These are phyloP conservation scores for Gymnorhina tibicen DNA, from an alignment of 2,113 vertebrate species.

Conservation along the genomic window DNA sequence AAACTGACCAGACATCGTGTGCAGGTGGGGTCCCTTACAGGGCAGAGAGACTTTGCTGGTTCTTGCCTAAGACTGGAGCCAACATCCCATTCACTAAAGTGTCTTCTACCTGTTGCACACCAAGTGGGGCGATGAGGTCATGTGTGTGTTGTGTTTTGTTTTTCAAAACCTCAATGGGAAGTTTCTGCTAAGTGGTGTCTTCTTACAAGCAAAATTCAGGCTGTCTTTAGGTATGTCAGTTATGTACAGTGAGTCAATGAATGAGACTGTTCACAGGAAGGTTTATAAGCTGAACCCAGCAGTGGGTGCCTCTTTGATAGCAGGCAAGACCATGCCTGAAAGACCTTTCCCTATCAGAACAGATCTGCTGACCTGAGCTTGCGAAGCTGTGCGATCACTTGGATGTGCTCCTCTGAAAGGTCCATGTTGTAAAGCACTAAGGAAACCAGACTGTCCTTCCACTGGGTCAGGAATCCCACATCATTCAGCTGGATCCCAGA, in stretches of 20 bases:
- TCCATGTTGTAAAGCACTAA: constrained; percentile 97
- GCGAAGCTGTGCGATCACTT: constrained; percentile 83
- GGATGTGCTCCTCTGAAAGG: constrained; percentile 89
- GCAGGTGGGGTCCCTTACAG: neutral
- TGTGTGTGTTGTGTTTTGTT: neutral
- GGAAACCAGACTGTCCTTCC: constrained; percentile 90
- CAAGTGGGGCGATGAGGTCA: neutral
- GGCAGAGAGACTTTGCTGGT: neutral
- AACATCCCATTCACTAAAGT: neutral
- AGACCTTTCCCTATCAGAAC: neutral
- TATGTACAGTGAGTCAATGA: neutral
- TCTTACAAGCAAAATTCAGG: neutral
- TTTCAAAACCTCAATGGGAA: neutral
- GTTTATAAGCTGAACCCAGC: neutral
- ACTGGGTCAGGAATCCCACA: constrained; percentile 87
- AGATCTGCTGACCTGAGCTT: constrained; percentile 84
- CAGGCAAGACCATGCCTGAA: neutral
- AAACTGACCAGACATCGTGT: neutral
- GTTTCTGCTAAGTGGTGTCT: neutral
- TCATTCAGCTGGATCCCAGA: constrained; percentile 86
- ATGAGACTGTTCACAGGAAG: neutral
- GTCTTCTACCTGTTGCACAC: neutral
- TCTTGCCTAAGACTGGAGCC: neutral
- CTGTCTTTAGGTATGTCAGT: neutral
- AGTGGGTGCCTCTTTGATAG: neutral